These are phyloP conservation scores for Hydraecia micacea DNA, from an alignment of 2,888 invertebrate species.

Conservation along the genomic window DNA sequence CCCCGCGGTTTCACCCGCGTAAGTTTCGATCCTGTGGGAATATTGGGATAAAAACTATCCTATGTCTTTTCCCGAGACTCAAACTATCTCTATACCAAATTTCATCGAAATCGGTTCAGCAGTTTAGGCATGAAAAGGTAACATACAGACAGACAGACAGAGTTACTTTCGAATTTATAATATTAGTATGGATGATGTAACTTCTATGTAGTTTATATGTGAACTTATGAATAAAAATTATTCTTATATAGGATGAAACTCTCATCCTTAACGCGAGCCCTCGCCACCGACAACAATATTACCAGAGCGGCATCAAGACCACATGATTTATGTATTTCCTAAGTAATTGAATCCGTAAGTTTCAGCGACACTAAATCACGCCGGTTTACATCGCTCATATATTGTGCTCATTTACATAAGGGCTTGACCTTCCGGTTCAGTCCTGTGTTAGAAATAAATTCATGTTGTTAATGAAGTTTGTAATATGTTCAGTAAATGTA, in stretches of 20 bases:
- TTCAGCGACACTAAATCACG: conserved; percentile 64
- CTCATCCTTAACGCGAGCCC: conserved; percentile 26
- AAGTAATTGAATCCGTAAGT: conserved; percentile 81
- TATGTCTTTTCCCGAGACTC: too few relatives aligned
- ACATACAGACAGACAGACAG: too few relatives aligned
- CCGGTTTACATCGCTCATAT: conserved; percentile 58
- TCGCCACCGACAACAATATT: conserved; percentile 63
- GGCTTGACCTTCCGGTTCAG: conserved; percentile 3
- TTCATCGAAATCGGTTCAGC: too few relatives aligned
- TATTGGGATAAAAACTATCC: too few relatives aligned
- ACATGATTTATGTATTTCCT: conserved; percentile 80
- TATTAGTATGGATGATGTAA: too few relatives aligned
- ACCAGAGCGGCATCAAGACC: conserved; percentile 70
- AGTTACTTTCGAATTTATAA: too few relatives aligned
- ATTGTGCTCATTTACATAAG: conserved; percentile 48
- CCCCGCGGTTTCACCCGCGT: too few relatives aligned
- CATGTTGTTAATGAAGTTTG: neutral
- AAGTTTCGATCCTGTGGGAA: too few relatives aligned
- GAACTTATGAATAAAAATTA: too few relatives aligned
- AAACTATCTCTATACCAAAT: too few relatives aligned
- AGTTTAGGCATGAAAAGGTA: too few relatives aligned
- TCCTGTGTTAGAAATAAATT: conserved; percentile 1
- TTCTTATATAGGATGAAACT: conserved; percentile 12
- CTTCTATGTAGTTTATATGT: too few relatives aligned
- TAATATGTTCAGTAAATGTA: neutral